Evolutionary conservation across 2,888 invertebrate genomes (phyloP).

Genomic region (Scaptomyza polygonia): DNA sequence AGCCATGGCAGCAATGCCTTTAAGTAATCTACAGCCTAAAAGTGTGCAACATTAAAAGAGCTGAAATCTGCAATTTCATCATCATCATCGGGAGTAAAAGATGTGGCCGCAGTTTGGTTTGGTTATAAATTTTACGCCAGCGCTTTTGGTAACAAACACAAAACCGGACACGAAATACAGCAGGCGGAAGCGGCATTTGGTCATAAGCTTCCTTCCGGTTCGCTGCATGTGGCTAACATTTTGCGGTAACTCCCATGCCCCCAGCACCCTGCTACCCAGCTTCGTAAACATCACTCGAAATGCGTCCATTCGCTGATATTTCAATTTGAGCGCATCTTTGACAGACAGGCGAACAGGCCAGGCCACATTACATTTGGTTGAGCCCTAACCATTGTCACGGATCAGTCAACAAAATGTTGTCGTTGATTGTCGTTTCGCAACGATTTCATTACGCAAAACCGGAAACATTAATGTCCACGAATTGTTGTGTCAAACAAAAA

Average conservation of each 20-base stretch:
- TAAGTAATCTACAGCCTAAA: slow-evolving; percentile 13
- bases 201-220: slow-evolving; percentile 70
- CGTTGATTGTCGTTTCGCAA: slow-evolving; percentile 29
- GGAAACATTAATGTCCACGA: slow-evolving; percentile 32
- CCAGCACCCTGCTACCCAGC: neutral
- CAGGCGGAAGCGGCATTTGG: slow-evolving; percentile 70
- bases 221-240: slow-evolving; percentile 69
- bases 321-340: slow-evolving; percentile 52
- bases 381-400: slow-evolving; percentile 21
- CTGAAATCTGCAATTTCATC: slow-evolving; percentile 46
- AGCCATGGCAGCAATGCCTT: slow-evolving; percentile 10
- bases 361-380: slow-evolving; percentile 23
- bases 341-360: slow-evolving; percentile 28
- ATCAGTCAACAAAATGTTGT: slow-evolving; percentile 27
- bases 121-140: slow-evolving; percentile 48
- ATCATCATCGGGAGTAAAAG: neutral
- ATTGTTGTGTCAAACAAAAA: neutral
- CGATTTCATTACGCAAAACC: slow-evolving; percentile 41
- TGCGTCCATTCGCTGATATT: slow-evolving; percentile 44
- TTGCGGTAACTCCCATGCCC: slow-evolving; percentile 45
- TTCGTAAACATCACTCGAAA: slow-evolving; percentile 52
- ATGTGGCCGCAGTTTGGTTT: slow-evolving; percentile 6
- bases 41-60: slow-evolving; percentile 50
- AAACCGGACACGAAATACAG: slow-evolving; percentile 46
- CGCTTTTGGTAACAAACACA: slow-evolving; percentile 40